phyloP scores from a whole-genome alignment of 2,888 invertebrate species.

The Folsomia candida region DNA sequence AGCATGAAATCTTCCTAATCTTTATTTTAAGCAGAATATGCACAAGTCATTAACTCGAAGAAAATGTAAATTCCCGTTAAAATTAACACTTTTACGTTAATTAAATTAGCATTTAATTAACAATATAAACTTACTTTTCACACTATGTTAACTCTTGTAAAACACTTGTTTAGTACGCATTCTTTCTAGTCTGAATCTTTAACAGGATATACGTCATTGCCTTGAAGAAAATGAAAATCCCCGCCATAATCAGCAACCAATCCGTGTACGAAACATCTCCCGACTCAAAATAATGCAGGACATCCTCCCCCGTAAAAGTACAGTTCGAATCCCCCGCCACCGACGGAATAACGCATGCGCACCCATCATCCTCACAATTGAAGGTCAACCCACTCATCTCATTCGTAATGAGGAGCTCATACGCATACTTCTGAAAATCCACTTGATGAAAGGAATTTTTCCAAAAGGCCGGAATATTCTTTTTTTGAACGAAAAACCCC shows the following conservation, averaged over 20 bases:
- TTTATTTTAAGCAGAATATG: no score
- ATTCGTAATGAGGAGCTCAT: constrained; percentile 2
- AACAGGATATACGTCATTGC: not conserved
- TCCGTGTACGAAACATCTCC: not conserved
- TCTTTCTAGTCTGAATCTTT: not conserved
- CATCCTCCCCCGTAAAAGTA: constrained; percentile 8
- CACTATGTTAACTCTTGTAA: no score
- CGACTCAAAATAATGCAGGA: not conserved
- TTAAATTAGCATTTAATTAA: no score
- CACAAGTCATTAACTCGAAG: no score
- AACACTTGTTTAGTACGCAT: no score
- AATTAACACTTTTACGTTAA: no score
- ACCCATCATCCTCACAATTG: not conserved
- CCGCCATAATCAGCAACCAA: not conserved
- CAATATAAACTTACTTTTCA: no score
- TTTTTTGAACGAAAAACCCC: constrained; percentile 13
- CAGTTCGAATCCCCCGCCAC: no score
- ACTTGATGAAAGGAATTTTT: constrained; percentile 12
- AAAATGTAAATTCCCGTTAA: no score
- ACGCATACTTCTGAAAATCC: constrained; percentile 13
- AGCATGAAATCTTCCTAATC: no score
- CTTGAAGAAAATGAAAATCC: not conserved
- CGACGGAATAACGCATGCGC: not conserved
- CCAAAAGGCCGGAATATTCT: constrained; percentile 11
- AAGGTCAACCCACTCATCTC: constrained; percentile 5